Evolutionary conservation across 2,888 invertebrate genomes (phyloP), one percentile per base, ranked within the genome.

Genomic region (Belgica antarctica): DNA sequence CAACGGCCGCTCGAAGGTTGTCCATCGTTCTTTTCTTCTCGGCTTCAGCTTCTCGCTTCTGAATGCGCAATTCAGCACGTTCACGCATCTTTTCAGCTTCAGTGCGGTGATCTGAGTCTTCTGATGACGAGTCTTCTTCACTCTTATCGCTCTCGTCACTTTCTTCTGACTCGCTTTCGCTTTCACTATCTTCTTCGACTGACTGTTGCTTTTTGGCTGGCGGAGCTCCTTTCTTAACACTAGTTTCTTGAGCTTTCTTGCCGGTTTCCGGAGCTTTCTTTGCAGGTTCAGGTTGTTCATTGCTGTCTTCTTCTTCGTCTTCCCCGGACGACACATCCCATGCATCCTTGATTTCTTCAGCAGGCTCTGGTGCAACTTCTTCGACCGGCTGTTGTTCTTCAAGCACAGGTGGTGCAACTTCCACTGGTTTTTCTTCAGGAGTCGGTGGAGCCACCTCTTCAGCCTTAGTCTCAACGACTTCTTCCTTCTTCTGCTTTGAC

Each of bases 1-100:
- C 96, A 1, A 99, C 96, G 0, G 98, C 94, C 0, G 98, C 95
- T 59, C 99, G 86, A 1, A 99, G 84, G 52, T 85, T 83, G 66
- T 92, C 89, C 0, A 84, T 73, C 3, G 83, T 82, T 72, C 84
- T 84, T 71, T 85, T 87, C 74, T 87, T 86, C 74, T 90, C 89
- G 4, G 89, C 89, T 34, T 86, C 86, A 71, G 85, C 83, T 74
- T 87, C 83, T 12, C 90, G 83, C 76, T 86, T 87, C 78, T 86
- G 85, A 76, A 94, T 90, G 76, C 94, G 85, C 71, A 84, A 85
- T 70, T 87, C 80, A 1, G 90, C 88, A 71, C 85, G 82, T 75
- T 92, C 88, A 68, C 88, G 85, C 73, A 88, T 86, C 73, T 86
- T 88, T 75, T 91, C 90, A 0, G 88, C 89, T 75, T 89, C 89